Conservation (phyloP, 2,113 vertebrate species). For the Cacatua alba region DNA sequence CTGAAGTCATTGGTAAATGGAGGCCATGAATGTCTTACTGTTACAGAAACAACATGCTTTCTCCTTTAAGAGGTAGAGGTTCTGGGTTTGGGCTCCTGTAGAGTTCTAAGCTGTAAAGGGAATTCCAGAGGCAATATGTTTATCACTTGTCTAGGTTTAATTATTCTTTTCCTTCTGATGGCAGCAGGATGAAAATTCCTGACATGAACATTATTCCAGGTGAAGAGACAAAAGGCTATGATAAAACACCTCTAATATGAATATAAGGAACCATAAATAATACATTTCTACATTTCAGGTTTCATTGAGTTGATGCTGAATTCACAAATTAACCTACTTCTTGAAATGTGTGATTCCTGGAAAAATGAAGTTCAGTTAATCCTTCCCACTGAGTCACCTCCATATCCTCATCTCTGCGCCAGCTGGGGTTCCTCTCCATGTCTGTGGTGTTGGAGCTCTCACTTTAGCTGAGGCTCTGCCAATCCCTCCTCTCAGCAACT, state of each 20-base stretch:
- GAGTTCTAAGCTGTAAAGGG: background rate
- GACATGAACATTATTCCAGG: background rate
- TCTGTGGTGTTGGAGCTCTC: background rate
- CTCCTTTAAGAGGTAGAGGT: background rate
- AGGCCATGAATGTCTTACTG: background rate
- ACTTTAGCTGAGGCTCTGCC: background rate
- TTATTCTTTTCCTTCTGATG: background rate
- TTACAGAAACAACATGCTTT: fast-evolving
- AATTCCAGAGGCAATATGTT: background rate
- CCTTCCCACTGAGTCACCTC: background rate
- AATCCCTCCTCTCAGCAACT: background rate
- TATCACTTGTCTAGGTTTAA: background rate
- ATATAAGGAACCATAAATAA: background rate
- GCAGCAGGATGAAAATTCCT: background rate
- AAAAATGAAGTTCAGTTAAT: background rate
- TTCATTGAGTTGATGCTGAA: background rate
- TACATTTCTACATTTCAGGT: background rate
- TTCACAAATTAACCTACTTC: background rate
- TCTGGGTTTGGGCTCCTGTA: background rate
- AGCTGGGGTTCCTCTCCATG: background rate
- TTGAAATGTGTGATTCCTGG: background rate
- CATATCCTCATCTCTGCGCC: background rate
- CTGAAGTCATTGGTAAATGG: background rate
- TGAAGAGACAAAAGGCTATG: background rate
- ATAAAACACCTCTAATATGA: background rate